Percentiles rank a stretch among this genome's conserved stretches.
Conservation (phyloP, 2,113 vertebrate species). For the Alligator sinensis region DNA sequence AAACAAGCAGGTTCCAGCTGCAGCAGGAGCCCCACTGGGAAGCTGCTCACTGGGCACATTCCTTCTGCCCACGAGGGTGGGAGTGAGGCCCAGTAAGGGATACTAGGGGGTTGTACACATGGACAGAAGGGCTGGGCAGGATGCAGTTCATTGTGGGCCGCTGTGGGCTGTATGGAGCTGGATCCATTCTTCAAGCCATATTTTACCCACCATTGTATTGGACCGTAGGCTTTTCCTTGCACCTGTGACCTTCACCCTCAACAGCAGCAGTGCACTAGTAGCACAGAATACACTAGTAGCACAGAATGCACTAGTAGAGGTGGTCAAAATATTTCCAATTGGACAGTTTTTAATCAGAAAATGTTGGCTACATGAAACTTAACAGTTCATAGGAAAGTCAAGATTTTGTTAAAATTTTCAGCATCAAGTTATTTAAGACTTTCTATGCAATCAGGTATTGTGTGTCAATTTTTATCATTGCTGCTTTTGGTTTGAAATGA, state of each 20-base stretch:
- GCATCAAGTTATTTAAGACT: not conserved
- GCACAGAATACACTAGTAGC: not conserved
- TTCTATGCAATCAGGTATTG: not conserved
- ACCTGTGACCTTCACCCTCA: not conserved
- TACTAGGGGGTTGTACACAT: too few relatives aligned
- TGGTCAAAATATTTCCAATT: not conserved
- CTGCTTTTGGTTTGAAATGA: too few relatives aligned
- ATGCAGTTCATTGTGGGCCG: too few relatives aligned
- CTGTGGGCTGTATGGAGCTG: too few relatives aligned
- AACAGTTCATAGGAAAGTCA: not conserved
- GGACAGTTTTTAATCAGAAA: not conserved
- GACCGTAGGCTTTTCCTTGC: not conserved
- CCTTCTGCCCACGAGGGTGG: too few relatives aligned
- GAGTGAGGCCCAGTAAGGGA: too few relatives aligned
- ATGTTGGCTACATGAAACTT: not conserved
- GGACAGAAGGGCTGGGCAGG: too few relatives aligned
- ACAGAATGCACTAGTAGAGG: not conserved
- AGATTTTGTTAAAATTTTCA: not conserved
- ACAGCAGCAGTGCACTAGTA: not conserved
- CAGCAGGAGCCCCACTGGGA: too few relatives aligned
- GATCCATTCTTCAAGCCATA: too few relatives aligned
- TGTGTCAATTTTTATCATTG: not conserved
- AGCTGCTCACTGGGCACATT: too few relatives aligned
- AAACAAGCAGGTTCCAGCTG: too few relatives aligned
- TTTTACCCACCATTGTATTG: too few relatives aligned